Evolutionary conservation across 2,888 invertebrate genomes (phyloP), one percentile per base, ranked within the genome.

Genomic region (Neria commutata): DNA sequence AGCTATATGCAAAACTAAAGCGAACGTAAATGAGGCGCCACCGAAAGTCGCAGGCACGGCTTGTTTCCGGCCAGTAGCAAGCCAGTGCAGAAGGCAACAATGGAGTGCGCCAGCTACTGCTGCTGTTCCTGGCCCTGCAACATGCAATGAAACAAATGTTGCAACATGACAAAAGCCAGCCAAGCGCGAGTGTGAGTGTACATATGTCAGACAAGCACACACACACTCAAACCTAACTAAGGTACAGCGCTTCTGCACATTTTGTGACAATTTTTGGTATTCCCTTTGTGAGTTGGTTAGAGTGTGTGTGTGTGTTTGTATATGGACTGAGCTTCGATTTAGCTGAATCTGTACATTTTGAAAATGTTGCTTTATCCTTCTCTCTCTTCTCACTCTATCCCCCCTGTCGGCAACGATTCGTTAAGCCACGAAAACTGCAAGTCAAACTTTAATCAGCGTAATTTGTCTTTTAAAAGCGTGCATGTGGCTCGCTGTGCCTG

Each of bases 1-100:
- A 75, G 74, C 66, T 71, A 68, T 65, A 63, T 66, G 74, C 59
- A 67, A 72, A 70, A 70, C 59, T 63, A 71, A 74, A 57, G 69
- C 74, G 72, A 64, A 66, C 72, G 69, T 74, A 71, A 75, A 74
- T 72, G 74, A 37, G 29, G 11, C 29, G 29, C 6, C 29, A 29
- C n/a, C n/a, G n/a, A 29, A 29, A 37, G 16, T 37, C 4, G 37
- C n/a, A n/a, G 37, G 4, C 14, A n/a, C n/a, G n/a, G n/a, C n/a
- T n/a, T n/a, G n/a, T n/a, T n/a, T n/a, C n/a, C n/a, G n/a, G n/a
- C n/a, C n/a, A n/a, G n/a, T n/a, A n/a, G n/a, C n/a, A n/a, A n/a
- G n/a, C n/a, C n/a, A n/a, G n/a, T n/a, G n/a, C n/a, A n/a, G n/a
- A n/a, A n/a, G n/a, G n/a, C n/a, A n/a, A n/a, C n/a, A n/a, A n/a